Evolutionary conservation across 2,888 invertebrate species (phyloP), one percentile per base, ranked within the genome.

Genomic region (Chorisops tibialis): DNA sequence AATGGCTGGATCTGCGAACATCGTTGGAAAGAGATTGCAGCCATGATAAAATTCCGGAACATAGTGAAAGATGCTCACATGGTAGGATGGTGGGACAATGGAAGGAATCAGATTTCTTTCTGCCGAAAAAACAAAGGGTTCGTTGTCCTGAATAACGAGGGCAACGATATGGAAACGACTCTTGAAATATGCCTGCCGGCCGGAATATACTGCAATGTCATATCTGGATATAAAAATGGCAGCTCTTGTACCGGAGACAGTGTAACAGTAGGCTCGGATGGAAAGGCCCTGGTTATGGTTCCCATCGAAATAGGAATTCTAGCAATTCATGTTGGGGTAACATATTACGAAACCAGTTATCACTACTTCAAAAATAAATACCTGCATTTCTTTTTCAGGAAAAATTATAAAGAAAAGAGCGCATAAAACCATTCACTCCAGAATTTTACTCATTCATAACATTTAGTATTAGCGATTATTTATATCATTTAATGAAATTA

Each of bases 1-100:
- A 83, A 84, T 68, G 88, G 87, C 3, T 89, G 88, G 87, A 75
- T 88, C 0, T 89, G 89, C 70, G 89, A 91, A 74, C 87, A 91
- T 73, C 81, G 90, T 1, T 91, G 89, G 89, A 77, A 85, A 0
- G 85, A 87, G 72, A 87, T 90, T 68, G 84, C 80, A 76, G 82
- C 83, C 63, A 90, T 90, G 89, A 86, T 87, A 0, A 80, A 72
- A 1, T 90, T 89, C 74, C 81, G 86, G 63, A 88, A 87, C 69
- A 81, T 79, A 0, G 88, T 84, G 0, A 79, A 78, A 14, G 79
- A 75, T 37, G 81, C 85, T 0, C 72, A 68, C 0, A 60, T 86
- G 0, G 79, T 77, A 45, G 80, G 81, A 70, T 91, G 89, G 89
- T 90, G 89, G 88, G 85, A 86, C 69, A 87, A 89, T 66, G 84